Percentiles rank a stretch among this genome's conserved stretches.
Evolutionary conservation across 2,797 vertebrate genomes (phyloP).

Genomic region (Falco peregrinus): DNA sequence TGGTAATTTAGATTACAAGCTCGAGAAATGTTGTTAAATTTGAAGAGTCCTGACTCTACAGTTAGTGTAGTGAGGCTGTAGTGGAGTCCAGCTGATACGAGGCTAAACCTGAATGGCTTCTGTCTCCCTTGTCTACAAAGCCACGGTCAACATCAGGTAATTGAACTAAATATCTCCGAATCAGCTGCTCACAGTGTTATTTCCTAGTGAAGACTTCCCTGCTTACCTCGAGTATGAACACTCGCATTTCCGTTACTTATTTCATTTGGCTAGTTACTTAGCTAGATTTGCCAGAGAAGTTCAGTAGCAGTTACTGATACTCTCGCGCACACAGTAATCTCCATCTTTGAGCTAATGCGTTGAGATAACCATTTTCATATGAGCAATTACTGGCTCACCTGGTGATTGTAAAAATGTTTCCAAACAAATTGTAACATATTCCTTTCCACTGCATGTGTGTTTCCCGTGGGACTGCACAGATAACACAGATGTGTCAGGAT

Average conservation of each 20-base stretch:
- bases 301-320: background rate
- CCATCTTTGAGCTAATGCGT: background rate
- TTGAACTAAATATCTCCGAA: accelerated
- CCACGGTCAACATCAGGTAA: accelerated
- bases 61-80: background rate
- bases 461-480: background rate
- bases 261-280: background rate
- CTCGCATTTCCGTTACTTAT: background rate
- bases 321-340: background rate
- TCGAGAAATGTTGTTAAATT: background rate
- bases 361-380: constrained; percentile 29
- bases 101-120: background rate
- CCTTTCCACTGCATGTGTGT: background rate
- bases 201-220: background rate
- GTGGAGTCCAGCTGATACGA: background rate
- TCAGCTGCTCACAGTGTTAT: background rate
- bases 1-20: background rate
- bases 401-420: constrained; percentile 50
- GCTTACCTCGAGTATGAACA: background rate
- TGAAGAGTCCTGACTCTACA: background rate
- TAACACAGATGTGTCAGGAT: constrained; percentile 30
- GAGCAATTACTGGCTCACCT: constrained; percentile 57
- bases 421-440: constrained; percentile 52
- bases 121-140: background rate
- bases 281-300: background rate